Evolutionary conservation across 2,113 vertebrate genomes (phyloP), one percentile per base, ranked within the genome.

Genomic region (Butorides virescens): DNA sequence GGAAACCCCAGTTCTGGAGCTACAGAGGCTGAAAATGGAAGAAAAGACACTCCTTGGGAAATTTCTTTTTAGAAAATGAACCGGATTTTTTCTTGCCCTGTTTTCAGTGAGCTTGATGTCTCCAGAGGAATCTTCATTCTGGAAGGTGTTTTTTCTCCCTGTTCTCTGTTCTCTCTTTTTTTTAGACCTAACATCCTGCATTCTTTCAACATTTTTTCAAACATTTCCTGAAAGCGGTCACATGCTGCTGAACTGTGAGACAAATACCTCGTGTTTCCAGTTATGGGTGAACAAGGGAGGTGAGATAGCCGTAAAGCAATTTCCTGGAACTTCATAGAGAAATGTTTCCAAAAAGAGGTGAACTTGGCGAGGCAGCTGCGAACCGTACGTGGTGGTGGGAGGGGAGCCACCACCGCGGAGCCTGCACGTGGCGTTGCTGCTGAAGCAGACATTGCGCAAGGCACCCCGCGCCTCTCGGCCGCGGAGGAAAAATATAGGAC

Each of bases 191-290:
- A 47, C 34, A 85, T 32, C 23, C 62, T 88, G 47, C 52, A 56
- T 91, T 93, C 56, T 81, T 84, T 75, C 76, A 86, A 22, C 9
- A 46, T 59, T 56, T 85, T 81, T 90, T 74, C 71, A 58, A 46
- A 16, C 10, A 13, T 18, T 52, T 89, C 83, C 61, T 80, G 47
- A 50, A 74, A 91, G 50, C 37, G 39, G 17, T 52, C 22, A 17
- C 15, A 32, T 50, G 50, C 12, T 29, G n/a, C 65, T 71, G 61
- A 91, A 55, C 44, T 52, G 29, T 0, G 0, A 76, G 42, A 74
- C 47, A 80, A 74, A 74, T 44, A 44, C 13, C 21, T 77, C 4
- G 0, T 83, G 32, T 79, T 92, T 75, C 86, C 65, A 78, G 25
- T 56, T 74, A 63, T 1, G 50, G 56, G 72, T 42, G 23, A 86